Evolutionary conservation across 1,140 invertebrate species (phyloP), one percentile per base, ranked within the genome.

Genomic region (Cephus cinctus): DNA sequence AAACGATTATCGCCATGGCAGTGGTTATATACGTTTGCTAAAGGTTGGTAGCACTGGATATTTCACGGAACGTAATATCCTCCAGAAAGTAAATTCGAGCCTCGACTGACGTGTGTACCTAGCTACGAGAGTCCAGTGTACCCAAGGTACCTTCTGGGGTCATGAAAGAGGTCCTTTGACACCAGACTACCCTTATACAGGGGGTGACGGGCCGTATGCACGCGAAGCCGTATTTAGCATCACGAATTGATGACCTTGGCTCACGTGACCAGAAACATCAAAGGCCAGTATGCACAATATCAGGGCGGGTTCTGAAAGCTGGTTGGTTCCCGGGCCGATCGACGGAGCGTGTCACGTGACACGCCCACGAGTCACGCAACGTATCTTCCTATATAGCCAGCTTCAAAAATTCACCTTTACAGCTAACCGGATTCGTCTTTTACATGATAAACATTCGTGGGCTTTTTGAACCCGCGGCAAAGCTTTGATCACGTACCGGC

Each of bases 291-390:
- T 45, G 41, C 32, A 56, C 46, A 46, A 31, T 45, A 41, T 22
- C 48, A 56, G 54, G 59, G 58, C 61, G 57, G 59, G 52, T 56
- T 63, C 66, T 66, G 52, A 44, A 61, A 67, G 59, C 60, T 52
- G 64, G 61, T 71, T 73, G 67, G 69, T 46, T 54, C 57, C 44
- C 52, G 50, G 48, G 46, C 47, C 55, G 50, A 57, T 59, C 53
- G 56, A 43, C 61, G 52, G 59, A 64, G 59, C 59, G 52, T 67
- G 60, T 68, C 69, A 60, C 61, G 63, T 54, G 67, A 52, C 59
- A 67, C 66, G 67, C 67, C 67, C 62, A 69, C 67, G 57, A 63
- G 65, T 69, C 68, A 70, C 68, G 68, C 62, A 42, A 69, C 27
- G 46, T 50, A 52, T 63, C 59, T 36, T 36, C 15, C 34, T 15